phyloP scores from a whole-genome alignment of 2,888 invertebrate genomes.

The Monopis laevigella region DNA sequence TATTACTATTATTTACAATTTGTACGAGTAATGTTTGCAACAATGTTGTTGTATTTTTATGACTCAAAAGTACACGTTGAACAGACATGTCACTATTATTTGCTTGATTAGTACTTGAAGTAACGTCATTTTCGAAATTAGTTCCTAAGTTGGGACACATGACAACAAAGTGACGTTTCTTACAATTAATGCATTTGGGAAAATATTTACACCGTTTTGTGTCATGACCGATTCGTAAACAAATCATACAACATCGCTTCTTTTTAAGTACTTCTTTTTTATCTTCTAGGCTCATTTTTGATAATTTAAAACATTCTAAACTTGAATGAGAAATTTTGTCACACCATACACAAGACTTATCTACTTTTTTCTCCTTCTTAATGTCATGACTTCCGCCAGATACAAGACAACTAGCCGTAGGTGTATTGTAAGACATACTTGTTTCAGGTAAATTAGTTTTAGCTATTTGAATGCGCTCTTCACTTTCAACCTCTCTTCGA shows the following conservation, averaged over 20 bases:
- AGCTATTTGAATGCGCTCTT: neutral
- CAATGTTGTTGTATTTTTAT: neutral
- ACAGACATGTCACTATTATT: neutral
- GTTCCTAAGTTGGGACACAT: neutral
- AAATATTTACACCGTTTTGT: neutral
- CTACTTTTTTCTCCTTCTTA: neutral
- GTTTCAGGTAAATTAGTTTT: neutral
- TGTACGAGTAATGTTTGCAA: neutral
- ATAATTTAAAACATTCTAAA: neutral
- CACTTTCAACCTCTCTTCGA: neutral
- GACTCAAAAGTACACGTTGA: neutral
- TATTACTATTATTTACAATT: conserved; percentile 4
- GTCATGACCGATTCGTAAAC: neutral
- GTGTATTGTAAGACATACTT: neutral
- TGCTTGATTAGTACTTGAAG: neutral
- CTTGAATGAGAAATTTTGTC: neutral
- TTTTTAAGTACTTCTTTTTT: neutral
- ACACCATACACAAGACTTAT: neutral
- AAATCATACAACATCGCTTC: neutral
- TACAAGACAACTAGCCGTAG: neutral
- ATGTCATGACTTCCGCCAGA: neutral
- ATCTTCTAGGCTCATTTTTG: neutral
- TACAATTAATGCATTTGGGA: neutral
- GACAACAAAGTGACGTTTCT: neutral
- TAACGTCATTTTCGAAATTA: neutral